These are phyloP conservation scores for Chiroxiphia lanceolata DNA, from an alignment of 2,797 vertebrate species.

Conservation along the genomic window DNA sequence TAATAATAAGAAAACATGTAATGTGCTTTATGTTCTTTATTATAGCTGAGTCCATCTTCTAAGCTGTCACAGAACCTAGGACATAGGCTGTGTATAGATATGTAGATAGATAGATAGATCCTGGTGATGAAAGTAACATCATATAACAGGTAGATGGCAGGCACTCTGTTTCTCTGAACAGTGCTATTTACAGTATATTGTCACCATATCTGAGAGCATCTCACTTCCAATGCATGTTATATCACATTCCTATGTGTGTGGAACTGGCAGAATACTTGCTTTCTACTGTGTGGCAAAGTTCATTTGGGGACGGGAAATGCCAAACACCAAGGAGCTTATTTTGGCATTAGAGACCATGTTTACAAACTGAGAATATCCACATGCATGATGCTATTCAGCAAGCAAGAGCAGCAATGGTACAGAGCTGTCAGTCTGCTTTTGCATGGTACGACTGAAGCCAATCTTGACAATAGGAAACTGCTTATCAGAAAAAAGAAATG, in stretches of 20 bases:
- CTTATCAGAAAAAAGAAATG: not conserved
- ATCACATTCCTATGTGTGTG: not conserved
- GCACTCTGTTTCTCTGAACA: not conserved
- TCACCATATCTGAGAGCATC: not conserved
- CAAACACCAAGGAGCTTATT: not conserved
- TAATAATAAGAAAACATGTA: not conserved
- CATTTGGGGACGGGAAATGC: not conserved
- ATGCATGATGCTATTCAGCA: not conserved
- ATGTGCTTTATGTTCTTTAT: not conserved
- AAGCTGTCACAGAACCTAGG: not conserved
- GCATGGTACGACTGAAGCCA: rapidly evolving
- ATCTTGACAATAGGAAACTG: not conserved
- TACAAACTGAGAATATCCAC: not conserved
- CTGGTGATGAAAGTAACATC: not conserved
- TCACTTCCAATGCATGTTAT: not conserved
- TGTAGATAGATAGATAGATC: not conserved
- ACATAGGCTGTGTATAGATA: not conserved
- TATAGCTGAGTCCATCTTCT: not conserved
- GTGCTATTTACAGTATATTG: not conserved
- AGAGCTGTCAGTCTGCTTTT: not conserved
- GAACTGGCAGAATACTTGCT: not conserved
- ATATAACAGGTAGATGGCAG: not conserved
- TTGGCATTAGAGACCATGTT: not conserved
- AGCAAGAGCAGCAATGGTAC: not conserved
- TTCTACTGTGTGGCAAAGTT: not conserved